Evolutionary conservation across 92 coral and sea anemone species (phyloP).

Genomic region (Epizoanthus illoricatus): DNA sequence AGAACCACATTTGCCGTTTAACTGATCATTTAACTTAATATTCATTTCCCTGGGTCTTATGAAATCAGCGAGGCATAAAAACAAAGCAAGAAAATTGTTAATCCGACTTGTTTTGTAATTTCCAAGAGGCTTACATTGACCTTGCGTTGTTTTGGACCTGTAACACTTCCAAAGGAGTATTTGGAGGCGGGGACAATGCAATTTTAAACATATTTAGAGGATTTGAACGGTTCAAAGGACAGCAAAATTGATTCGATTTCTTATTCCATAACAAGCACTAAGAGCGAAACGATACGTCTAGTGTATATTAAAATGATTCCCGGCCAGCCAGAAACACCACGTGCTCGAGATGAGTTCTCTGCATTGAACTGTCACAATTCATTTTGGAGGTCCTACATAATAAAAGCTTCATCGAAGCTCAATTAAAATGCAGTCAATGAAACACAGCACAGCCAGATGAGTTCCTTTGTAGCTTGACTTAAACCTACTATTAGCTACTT

Average conservation of each 20-base stretch:
- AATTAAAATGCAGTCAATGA: constrained; percentile 17
- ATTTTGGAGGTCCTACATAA: constrained; percentile 18
- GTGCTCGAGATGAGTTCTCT: constrained; percentile 18
- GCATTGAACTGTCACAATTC: constrained; percentile 23
- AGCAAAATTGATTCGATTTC: background rate
- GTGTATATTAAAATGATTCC: background rate
- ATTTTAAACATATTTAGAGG: background rate
- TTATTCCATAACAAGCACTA: background rate
- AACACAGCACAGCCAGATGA: constrained; percentile 9
- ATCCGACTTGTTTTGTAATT: background rate
- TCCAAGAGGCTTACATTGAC: background rate
- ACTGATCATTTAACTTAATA: background rate
- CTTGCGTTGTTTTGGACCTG: background rate
- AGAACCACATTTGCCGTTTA: background rate
- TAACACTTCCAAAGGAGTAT: background rate
- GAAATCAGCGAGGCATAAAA: background rate
- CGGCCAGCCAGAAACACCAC: constrained; percentile 5
- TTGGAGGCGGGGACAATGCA: background rate
- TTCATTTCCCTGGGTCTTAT: background rate
- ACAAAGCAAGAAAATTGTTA: background rate
- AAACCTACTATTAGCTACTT: background rate
- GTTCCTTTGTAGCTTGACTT: background rate
- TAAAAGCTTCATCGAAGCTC: constrained; percentile 16
- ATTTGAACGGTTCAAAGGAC: background rate
- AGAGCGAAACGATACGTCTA: background rate